Evolutionary conservation across 2,888 invertebrate species (phyloP).

Genomic region (Alloplasta piceator): DNA sequence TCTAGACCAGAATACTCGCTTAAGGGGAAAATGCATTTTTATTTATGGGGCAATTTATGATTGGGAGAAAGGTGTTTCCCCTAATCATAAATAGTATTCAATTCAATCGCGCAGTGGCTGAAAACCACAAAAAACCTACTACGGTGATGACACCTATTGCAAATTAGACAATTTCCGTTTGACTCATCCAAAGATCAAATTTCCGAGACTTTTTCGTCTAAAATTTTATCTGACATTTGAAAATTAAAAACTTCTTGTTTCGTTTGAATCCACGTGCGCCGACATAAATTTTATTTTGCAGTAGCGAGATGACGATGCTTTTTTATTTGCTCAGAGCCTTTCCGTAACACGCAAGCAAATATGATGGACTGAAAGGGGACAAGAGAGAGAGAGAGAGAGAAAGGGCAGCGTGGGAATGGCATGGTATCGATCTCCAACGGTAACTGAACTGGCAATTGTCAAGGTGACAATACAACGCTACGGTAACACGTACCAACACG

Average conservation of each 20-base stretch:
- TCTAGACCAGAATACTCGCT: no score
- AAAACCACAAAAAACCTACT: no score
- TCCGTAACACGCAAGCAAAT: constrained; percentile 11
- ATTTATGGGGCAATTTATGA: no score
- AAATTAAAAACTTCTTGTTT: constrained; percentile 7
- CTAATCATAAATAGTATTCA: no score
- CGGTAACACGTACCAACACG: constrained; percentile 23
- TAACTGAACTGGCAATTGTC: constrained; percentile 64
- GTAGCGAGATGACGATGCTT: neutral
- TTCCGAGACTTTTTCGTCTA: no score
- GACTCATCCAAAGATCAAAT: no score
- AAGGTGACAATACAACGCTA: constrained; percentile 60
- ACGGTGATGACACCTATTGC: no score
- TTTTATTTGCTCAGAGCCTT: constrained; percentile 45
- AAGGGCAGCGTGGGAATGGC: constrained; percentile 37
- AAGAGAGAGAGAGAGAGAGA: neutral
- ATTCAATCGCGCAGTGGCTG: no score
- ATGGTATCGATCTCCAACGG: constrained; percentile 52
- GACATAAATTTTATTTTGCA: constrained; percentile 6
- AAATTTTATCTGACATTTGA: no score
- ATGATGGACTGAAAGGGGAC: constrained; percentile 3
- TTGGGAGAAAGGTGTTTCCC: no score
- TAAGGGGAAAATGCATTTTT: no score
- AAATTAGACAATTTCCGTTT: no score
- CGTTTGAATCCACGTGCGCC: constrained; percentile 19